Percentiles rank a stretch among this genome's conserved stretches.
Conservation (phyloP, 2,888 invertebrate species). For the Acleris emargana region DNA sequence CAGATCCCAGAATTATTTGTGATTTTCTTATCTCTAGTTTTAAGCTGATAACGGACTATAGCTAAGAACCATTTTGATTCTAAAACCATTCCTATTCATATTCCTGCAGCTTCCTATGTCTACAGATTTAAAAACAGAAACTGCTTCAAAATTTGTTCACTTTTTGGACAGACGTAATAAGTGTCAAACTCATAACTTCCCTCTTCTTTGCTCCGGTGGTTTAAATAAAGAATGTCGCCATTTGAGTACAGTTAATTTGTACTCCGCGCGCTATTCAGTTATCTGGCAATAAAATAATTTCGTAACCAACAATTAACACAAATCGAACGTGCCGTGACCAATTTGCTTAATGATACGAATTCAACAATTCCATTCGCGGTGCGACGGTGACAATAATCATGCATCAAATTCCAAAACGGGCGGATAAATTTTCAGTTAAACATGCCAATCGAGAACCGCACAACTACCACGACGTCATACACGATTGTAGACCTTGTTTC, state of each 20-base stretch:
- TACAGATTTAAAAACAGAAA: no score
- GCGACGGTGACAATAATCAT: slow-evolving; percentile 27
- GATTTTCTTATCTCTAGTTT: no score
- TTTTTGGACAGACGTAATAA: no score
- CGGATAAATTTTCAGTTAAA: slow-evolving; percentile 18
- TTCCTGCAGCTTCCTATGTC: no score
- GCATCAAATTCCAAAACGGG: slow-evolving; percentile 30
- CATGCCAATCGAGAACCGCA: not conserved
- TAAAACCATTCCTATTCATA: no score
- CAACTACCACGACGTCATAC: not conserved
- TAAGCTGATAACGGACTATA: no score
- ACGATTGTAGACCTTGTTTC: not conserved
- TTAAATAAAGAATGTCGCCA: not conserved
- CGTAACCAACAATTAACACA: slow-evolving; percentile 30
- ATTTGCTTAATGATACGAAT: slow-evolving; percentile 26
- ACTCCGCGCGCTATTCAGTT: slow-evolving; percentile 2
- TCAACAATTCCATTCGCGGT: slow-evolving; percentile 23
- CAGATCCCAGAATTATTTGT: no score
- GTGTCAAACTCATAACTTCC: not conserved
- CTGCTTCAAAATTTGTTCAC: no score
- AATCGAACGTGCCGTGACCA: slow-evolving; percentile 26
- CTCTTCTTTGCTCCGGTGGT: no score
- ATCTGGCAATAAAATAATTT: slow-evolving; percentile 25
- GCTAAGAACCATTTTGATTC: no score
- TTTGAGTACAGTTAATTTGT: slow-evolving; percentile 3